Evolutionary conservation across 2,888 invertebrate species (phyloP), one percentile per base, ranked within the genome.

Genomic region (Mythimna loreyi): DNA sequence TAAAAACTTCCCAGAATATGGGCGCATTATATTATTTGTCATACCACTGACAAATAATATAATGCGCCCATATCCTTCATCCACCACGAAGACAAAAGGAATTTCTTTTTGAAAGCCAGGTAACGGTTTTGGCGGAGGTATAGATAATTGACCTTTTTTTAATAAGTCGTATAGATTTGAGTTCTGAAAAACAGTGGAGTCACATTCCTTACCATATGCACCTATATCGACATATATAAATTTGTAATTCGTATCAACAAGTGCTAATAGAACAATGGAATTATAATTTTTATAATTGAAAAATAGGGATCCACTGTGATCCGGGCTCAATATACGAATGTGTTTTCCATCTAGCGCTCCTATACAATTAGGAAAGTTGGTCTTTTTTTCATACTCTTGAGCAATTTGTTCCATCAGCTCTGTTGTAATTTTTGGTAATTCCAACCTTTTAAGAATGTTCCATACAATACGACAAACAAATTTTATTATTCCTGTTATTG

Each of bases 1-100:
- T n/a, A 67, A 67, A 62, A n/a, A n/a, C 33, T 67, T 67, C 30
- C 62, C 67, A n/a, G 67, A 53, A 23, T 67, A 67, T 61, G 67
- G 63, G 53, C 66, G 66, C 66, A 61, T 62, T 50, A 67, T 21
- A 59, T 67, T 61, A 45, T 53, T 67, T 33, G 23, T 59, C 19
- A 67, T n/a, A n/a, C n/a, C n/a, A n/a, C n/a, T n/a, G n/a, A n/a
- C n/a, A n/a, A n/a, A n/a, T n/a, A n/a, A n/a, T n/a, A n/a, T n/a
- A n/a, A n/a, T n/a, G n/a, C n/a, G n/a, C n/a, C n/a, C n/a, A n/a
- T n/a, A 53, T 23, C 50, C 66, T 67, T 61, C 36, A 36, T 36
- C 36, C 9, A 13, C 36, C 9, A 36, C 9, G 9, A 36, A 36
- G 36, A 36, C 36, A 36, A 9, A 36, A 2, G 36, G 36, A 36